phyloP scores from a whole-genome alignment of 2,113 vertebrate species.

The Pristiophorus japonicus region DNA sequence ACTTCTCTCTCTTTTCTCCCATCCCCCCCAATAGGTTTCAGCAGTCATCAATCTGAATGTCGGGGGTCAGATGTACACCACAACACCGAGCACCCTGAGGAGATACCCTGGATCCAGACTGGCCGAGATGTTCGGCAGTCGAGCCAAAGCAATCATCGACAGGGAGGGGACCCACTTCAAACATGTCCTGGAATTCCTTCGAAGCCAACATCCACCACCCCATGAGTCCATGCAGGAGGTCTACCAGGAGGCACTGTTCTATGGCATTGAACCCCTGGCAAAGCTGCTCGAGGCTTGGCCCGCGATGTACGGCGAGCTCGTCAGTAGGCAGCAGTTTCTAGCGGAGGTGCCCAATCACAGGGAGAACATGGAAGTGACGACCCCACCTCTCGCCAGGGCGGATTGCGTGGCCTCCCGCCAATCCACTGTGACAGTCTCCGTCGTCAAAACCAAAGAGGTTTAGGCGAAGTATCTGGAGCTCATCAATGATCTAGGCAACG shows the following conservation, averaged over 20 bases:
- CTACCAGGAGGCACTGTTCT: conserved; percentile 75
- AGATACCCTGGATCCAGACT: conserved; percentile 71
- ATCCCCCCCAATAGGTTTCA: conserved; percentile 47
- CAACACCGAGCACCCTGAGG: conserved; percentile 67
- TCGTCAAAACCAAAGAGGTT: conserved; percentile 66
- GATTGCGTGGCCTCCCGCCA: conserved; percentile 69
- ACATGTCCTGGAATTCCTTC: conserved; percentile 75
- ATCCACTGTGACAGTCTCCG: conserved; percentile 69
- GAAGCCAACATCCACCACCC: conserved; percentile 64
- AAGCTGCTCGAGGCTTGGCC: conserved; percentile 77
- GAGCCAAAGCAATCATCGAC: conserved; percentile 67
- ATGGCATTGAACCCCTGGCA: conserved; percentile 68
- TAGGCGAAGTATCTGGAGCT: conserved; percentile 53
- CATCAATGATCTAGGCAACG: conserved; percentile 57
- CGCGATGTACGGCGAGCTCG: conserved; percentile 72
- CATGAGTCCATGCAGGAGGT: conserved; percentile 66
- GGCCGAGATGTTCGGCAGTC: conserved; percentile 64
- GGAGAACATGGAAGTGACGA: conserved; percentile 83
- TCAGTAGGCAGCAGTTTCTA: conserved; percentile 80
- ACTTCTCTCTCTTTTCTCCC: not conserved
- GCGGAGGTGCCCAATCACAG: conserved; percentile 73
- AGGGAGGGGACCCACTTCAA: conserved; percentile 71
- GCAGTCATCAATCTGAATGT: conserved; percentile 74
- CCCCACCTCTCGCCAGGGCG: conserved; percentile 75
- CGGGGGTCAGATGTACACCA: conserved; percentile 71